Base-by-base conservation (phyloP, 2,888 invertebrate genomes). In the Litoditis marina region DNA sequence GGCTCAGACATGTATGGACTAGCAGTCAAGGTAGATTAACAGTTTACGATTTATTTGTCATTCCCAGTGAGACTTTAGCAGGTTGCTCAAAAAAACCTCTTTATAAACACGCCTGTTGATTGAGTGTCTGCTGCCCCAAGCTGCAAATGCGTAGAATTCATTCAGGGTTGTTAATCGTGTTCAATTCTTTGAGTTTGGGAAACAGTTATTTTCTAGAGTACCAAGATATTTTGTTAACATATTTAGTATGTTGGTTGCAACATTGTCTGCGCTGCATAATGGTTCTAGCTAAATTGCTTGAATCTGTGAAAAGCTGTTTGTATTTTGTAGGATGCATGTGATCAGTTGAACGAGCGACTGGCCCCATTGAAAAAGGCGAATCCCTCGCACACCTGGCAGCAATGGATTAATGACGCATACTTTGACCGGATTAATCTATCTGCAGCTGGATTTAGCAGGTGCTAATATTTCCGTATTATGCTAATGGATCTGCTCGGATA, bases 1-100 rank as follows among this genome's bases (percentile, higher is more conserved):
- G 89, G 91, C 0, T 92, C 92, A 0, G 94, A 94, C 86, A 84
- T 94, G 1, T 92, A 93, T 82, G 93, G 94, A 61, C 90, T 92
- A 90, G 94, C 94, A 0, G 88, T 94, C 19, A 69, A 79, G 60
- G 73, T 73, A 27, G 7, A 22, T 47, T 28, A 50, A 11, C 22
- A 3, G 16, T 50, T 22, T 28, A 51, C 44, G 54, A 63, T 19
- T n/a, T 13, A 39, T 6, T 7, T 22, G n/a, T 3, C n/a, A 16
- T 19, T 22, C n/a, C n/a, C n/a, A n/a, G n/a, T n/a, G n/a, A n/a
- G n/a, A n/a, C n/a, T n/a, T n/a, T n/a, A n/a, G n/a, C n/a, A n/a
- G n/a, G n/a, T n/a, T n/a, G n/a, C n/a, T n/a, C n/a, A n/a, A n/a
- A n/a, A n/a, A n/a, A n/a, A n/a, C n/a, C n/a, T n/a, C n/a, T n/a